Evolutionary conservation across 2,113 vertebrate species (phyloP), one percentile per base, ranked within the genome.

Genomic region (Vulpes ferrilata): DNA sequence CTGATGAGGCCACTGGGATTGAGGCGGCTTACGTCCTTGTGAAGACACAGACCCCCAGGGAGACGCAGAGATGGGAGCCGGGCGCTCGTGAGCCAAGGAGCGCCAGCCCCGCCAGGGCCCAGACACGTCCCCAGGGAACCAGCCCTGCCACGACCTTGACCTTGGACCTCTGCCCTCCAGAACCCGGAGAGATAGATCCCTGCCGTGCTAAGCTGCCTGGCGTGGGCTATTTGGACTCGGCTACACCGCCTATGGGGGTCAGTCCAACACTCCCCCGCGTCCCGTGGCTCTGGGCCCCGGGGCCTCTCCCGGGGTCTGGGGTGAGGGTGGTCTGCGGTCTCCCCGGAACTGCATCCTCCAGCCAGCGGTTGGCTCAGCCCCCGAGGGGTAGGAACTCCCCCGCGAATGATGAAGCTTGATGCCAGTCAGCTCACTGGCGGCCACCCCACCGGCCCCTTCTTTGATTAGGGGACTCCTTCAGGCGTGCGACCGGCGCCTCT

Each of bases 331-430:
- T 60, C 38, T 74, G 7, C 30, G n/a, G 64, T 60, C 53, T 74
- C 71, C 5, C 4, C 35, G 73, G 73, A 60, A 69, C 38, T 11
- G n/a, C 3, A 4, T 27, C 64, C 55, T 51, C 17, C 2, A 38
- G 23, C 19, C 27, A 38, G 2, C 43, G 12, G 20, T 9, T 16
- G 30, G 60, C 38, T 30, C 17, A 67, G 32, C 3, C 7, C 32
- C 1, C 2, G 15, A 3, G 30, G n/a, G 16, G 67, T 35, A 35
- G 4, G 16, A 71, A 38, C 35, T 4, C 22, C 43, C n/a, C 38
- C 6, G 38, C 5, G 4, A 43, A 13, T 1, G 57, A 78, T 16
- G 15, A 19, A 10, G 48, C 5, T 4, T 2, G 48, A 25, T 2
- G 22, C 43, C 43, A 6, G 43, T 43, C 43, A 43, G 43, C 43